Evolutionary conservation across 2,888 invertebrate genomes (phyloP), one percentile per base, ranked within the genome.

Genomic region (Parthenolecanium corni): DNA sequence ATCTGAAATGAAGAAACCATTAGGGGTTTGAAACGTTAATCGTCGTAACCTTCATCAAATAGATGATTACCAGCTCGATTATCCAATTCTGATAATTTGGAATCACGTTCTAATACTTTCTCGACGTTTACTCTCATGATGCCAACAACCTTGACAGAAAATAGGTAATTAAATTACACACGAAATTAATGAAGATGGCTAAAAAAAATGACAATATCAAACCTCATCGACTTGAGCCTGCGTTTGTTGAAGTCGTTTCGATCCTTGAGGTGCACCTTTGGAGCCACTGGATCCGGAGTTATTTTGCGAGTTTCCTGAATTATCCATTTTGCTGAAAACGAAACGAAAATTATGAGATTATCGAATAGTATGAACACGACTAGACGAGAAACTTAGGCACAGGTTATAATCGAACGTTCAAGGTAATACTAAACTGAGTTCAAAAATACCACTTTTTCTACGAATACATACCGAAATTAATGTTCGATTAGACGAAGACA

Each of bases 41-140:
- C n/a, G n/a, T n/a, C n/a, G n/a, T 1, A 40, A 2, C 40, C 46
- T 18, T 16, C 2, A 46, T 3, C n/a, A 46, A 16, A 11, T 1
- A 16, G n/a, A 18, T 46, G 52, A 65, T 69, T 71, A 78, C 79
- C 78, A 72, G 95, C 94, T 79, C 95, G 82, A 74, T 93, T 90
- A 73, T 96, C 94, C 66, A 95, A 77, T 76, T 95, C 94, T 38
- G 93, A 91, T 68, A 96, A 78, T 75, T 95, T 95, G 72, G 89
- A 88, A 79, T 96, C 95, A 73, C 95, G 81, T 76, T 95, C 94
- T 68, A 96, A 76, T 20, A 96, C 95, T 74, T 94, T 95, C 72
- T 95, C 94, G 56, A 95, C 94, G 75, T 95, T 96, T 62, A 88
- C 83, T 76, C 89, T 85, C 95, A 95, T 95, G 67, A 96, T 95